Base-by-base conservation (phyloP, 2,113 vertebrate species). In the Paralichthys olivaceus region DNA sequence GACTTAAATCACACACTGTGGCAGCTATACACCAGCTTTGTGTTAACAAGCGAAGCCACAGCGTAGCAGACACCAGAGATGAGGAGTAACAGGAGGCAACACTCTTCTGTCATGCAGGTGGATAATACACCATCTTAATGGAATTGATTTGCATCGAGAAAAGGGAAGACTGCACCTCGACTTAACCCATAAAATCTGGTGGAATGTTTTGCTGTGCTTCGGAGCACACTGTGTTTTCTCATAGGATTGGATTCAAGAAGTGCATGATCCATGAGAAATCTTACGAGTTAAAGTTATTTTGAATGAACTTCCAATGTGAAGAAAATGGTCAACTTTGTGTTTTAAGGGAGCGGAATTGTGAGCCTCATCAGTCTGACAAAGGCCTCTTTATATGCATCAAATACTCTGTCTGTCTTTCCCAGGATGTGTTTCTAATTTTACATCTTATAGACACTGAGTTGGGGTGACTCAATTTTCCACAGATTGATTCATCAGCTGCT, bases 401-500 rank as follows among this genome's bases (percentile, higher is more conserved):
- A 43, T 26, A 22, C 28, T n/a, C 51, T 57, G 56, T 40, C 19
- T 67, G 15, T 60, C 4, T 54, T 25, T 77, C 51, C 49, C 20
- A 19, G 15, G 3, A 15, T 40, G n/a, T 4, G 8, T 54, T 59
- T 77, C 47, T 72, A 3, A 63, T 69, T 37, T 69, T 45, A 40
- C 72, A 19, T 77, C 58, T 75, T 66, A 28, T 26, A 77, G 37
- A 60, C 64, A 49, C 54, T 67, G 28, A 82, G 67, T 69, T 69
- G 73, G 53, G 34, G 45, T 77, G 80, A 71, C 62, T 82, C 69
- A 65, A 40, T 91, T 87, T 59, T 40, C 76, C 53, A 29, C 74
- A 49, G 70, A 81, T 84, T 69, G 26, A 79, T 87, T 83, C 60
- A 61, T 77, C 72, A 72, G 47, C 45, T 9, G 75, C 72, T 86